Evolutionary conservation across 1,140 invertebrate genomes (phyloP).

Genomic region (Drosophila elegans): DNA sequence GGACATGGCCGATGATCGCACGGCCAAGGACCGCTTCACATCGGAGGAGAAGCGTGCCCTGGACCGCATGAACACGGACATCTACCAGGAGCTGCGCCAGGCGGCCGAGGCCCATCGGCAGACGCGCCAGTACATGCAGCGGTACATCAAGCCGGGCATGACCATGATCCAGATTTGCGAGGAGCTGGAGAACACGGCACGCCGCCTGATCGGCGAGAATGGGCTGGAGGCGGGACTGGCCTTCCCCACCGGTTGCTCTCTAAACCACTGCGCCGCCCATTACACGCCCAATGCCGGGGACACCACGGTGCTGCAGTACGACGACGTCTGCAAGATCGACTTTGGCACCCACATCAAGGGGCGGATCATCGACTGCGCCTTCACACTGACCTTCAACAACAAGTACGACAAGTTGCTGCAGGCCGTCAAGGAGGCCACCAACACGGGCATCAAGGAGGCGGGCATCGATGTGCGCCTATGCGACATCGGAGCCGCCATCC

Average conservation of each 20-base stretch:
- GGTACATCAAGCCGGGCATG: conserved; percentile 98
- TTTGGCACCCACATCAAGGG: conserved; percentile 99
- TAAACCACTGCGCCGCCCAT: conserved; percentile 99
- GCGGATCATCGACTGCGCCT: conserved; percentile 99
- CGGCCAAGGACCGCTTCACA: conserved; percentile 94
- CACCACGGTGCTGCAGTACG: conserved; percentile 95
- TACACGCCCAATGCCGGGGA: conserved; percentile 99
- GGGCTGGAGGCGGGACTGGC: conserved; percentile 98
- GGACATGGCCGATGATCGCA: conserved; percentile 90
- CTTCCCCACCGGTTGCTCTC: conserved; percentile 99
- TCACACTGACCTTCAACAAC: conserved; percentile 98
- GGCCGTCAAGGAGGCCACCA: conserved; percentile 98
- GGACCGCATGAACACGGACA: conserved; percentile 93
- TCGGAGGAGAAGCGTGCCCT: conserved; percentile 95
- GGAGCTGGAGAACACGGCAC: conserved; percentile 95
- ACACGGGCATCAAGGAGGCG: conserved; percentile 97
- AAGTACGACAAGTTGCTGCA: conserved; percentile 98
- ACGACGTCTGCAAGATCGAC: conserved; percentile 99
- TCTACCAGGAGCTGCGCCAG: conserved; percentile 97
- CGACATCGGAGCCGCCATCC: conserved; percentile 98
- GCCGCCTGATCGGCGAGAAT: conserved; percentile 97
- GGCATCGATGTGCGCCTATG: conserved; percentile 99
- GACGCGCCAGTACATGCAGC: conserved; percentile 95
- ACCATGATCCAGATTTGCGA: conserved; percentile 99
- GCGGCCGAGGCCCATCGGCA: conserved; percentile 99